Base-by-base conservation (phyloP, 2,113 vertebrate genomes). In the Cavia aperea region DNA sequence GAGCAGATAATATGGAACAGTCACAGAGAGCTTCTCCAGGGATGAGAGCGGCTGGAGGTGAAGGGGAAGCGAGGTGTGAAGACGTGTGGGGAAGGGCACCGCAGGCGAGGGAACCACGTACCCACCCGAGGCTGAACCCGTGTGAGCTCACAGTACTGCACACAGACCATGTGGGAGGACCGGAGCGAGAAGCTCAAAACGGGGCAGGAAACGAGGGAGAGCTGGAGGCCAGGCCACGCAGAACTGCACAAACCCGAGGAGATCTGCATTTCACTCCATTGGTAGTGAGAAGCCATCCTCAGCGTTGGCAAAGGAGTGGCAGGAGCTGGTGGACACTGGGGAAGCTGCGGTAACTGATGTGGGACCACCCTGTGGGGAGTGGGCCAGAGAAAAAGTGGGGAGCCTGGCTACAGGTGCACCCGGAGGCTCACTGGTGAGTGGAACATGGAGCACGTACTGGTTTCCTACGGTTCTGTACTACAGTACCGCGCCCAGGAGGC, bases 191-290 rank as follows among this genome's bases (percentile, higher is more conserved):
- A 36, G 7, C 3, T n/a, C 49, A 75, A 51, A 14, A 24, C 5
- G 2, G 4, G 29, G 2, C 2, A 1, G 60, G 68, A 1, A 1
- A 24, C 0, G 54, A 54, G 36, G 43, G 29, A 46, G n/a, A 70
- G 73, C 23, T 54, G 36, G 56, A 56, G 21, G 46, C 19, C 63
- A 72, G 65, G 8, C 33, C 4, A 2, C 0, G 2, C 29, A 16
- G 63, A 65, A 46, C 82, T 18, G 7, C 1, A 5, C 31, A 19
- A 54, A 36, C 43, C 24, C 29, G 12, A 54, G 19, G 12, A 16
- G 46, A 23, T 19, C 86, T 63, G 12, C 33, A 24, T 43, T 39
- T 54, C 16, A 21, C 33, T 70, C 51, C 66, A 2, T 14, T 23
- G 14, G 39, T 10, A 33, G 24, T 4, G 36, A 86, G 92, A 81